Percentiles rank a stretch among this genome's conserved stretches.
phyloP scores from a whole-genome alignment of 2,113 vertebrate genomes.

The Nansenia antarctica region DNA sequence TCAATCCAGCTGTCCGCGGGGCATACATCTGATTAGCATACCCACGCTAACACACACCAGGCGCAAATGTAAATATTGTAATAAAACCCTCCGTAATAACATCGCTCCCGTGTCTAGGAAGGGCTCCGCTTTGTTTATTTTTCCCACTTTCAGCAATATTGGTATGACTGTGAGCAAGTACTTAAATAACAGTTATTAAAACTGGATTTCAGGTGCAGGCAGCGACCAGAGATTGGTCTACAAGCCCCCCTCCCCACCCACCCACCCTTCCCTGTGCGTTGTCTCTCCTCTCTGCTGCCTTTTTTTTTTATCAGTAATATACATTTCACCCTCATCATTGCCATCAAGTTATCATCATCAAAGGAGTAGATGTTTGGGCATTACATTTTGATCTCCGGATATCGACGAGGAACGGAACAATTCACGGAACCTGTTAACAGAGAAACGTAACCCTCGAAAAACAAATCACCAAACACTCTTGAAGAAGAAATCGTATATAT shows the following conservation, averaged over 20 bases:
- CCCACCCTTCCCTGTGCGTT: conserved; percentile 5
- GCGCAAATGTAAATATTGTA: conserved; percentile 80
- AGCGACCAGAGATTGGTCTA: conserved; percentile 32
- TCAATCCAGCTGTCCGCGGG: conserved; percentile 78
- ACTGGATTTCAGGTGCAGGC: conserved; percentile 48
- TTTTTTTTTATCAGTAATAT: neutral
- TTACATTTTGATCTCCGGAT: neutral
- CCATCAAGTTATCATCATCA: conserved; percentile 25
- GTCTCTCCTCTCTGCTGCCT: conserved; percentile 3
- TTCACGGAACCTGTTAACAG: neutral
- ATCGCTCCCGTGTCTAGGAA: conserved; percentile 55
- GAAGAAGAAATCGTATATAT: neutral
- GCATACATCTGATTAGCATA: conserved; percentile 77
- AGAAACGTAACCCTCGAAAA: neutral
- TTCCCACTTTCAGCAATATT: conserved; percentile 55
- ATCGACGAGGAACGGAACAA: neutral
- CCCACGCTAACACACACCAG: conserved; percentile 71
- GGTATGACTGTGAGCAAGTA: conserved; percentile 34
- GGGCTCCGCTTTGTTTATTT: conserved; percentile 55
- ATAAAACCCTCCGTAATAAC: conserved; percentile 72
- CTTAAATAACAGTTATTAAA: conserved; percentile 60
- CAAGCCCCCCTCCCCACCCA: neutral
- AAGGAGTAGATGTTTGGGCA: conserved; percentile 17
- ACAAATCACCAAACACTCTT: neutral
- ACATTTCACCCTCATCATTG: neutral